Evolutionary conservation across 2,797 vertebrate species (phyloP).

Genomic region (Buphagus erythrorhynchus): DNA sequence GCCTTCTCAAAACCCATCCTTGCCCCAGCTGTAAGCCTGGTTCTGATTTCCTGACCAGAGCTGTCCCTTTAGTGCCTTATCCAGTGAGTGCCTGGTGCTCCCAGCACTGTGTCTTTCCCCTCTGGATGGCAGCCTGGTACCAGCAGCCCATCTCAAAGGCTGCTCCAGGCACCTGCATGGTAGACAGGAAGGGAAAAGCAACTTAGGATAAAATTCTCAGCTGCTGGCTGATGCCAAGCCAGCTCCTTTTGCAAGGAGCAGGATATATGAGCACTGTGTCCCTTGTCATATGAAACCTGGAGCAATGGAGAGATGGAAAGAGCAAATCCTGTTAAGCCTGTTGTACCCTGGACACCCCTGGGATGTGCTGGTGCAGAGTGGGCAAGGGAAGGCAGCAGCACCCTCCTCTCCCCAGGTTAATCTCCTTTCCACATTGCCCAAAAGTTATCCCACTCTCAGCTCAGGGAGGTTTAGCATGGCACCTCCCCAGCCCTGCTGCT

Average conservation of each 20-base stretch:
- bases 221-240: neutral
- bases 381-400: neutral
- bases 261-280: neutral
- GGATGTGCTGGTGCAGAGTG: neutral
- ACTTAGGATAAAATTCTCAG: neutral
- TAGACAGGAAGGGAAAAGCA: neutral
- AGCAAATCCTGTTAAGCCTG: neutral
- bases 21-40: neutral
- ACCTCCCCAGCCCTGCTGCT: neutral
- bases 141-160: conserved; percentile 29
- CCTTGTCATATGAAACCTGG: neutral
- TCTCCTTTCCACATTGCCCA: neutral
- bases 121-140: conserved; percentile 67
- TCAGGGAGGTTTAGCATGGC: neutral
- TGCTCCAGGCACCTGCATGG: neutral
- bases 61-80: neutral
- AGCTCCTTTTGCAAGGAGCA: neutral
- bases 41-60: neutral
- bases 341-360: too few relatives aligned
- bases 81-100: neutral
- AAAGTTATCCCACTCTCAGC: neutral
- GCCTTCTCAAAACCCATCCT: neutral
- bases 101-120: neutral
- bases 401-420: neutral
- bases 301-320: neutral